These are phyloP conservation scores for Drosophila biarmipes DNA, from an alignment of 1,140 invertebrate species.

Conservation along the genomic window DNA sequence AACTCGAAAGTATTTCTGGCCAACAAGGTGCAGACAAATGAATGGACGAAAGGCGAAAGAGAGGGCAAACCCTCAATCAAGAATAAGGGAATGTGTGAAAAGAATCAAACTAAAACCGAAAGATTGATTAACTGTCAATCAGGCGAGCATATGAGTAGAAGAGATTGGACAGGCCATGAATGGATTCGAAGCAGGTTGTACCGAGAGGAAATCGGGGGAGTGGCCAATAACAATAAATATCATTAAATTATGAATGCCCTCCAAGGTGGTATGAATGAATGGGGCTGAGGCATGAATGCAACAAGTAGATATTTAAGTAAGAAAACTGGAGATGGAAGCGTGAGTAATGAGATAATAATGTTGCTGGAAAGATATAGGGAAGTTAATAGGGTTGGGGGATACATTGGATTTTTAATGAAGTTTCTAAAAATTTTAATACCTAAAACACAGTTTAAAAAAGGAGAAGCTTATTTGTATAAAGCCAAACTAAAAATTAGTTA, in stretches of 20 bases:
- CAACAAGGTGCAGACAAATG: conserved; percentile 47
- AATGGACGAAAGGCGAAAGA: conserved; percentile 1
- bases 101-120: conserved; percentile 62
- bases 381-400: neutral
- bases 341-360: neutral
- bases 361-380: no score
- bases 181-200: conserved; percentile 69
- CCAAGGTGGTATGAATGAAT: conserved; percentile 44
- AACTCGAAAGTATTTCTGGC: conserved; percentile 60
- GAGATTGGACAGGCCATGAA: conserved; percentile 52
- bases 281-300: conserved; percentile 21
- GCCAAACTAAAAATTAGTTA: no score
- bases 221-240: conserved; percentile 53
- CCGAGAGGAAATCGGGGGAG: neutral
- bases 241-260: conserved; percentile 69
- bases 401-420: neutral
- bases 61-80: conserved; percentile 49
- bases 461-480: no score
- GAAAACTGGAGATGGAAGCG: conserved; percentile 10
- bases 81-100: conserved; percentile 71
- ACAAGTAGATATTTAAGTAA: conserved; percentile 26
- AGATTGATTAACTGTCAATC: conserved; percentile 83
- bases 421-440: no score
- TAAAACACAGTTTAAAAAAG: no score
- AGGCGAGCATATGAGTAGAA: conserved; percentile 35